Percentiles rank a stretch among this genome's conserved stretches.
phyloP scores from a whole-genome alignment of 2,888 invertebrate species.

The Pedicia rivosa region DNA sequence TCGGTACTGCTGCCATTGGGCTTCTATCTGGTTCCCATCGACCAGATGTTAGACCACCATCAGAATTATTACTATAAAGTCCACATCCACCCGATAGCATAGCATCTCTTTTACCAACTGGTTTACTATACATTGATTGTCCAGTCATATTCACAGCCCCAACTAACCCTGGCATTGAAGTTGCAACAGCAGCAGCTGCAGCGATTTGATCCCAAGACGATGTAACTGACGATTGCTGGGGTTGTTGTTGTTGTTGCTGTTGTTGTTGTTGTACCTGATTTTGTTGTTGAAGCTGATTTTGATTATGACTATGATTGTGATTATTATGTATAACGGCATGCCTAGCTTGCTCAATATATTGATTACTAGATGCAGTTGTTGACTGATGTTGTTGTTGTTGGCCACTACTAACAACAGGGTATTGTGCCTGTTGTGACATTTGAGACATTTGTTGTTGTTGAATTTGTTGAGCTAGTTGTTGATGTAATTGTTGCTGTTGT shows the following conservation, averaged over 20 bases:
- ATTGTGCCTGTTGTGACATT: slow-evolving; percentile 27
- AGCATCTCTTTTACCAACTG: slow-evolving; percentile 28
- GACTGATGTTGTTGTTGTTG: slow-evolving; percentile 21
- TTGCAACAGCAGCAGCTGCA: slow-evolving; percentile 22
- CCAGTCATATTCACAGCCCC: slow-evolving; percentile 10
- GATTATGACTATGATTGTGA: slow-evolving; percentile 15
- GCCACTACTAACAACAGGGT: slow-evolving; percentile 18
- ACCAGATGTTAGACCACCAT: slow-evolving; percentile 6
- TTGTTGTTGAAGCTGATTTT: slow-evolving; percentile 17
- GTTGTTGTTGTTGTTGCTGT: slow-evolving; percentile 18
- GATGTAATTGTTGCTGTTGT: slow-evolving; percentile 13
- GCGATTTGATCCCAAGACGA: slow-evolving; percentile 26
- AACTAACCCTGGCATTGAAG: slow-evolving; percentile 13
- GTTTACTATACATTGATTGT: slow-evolving; percentile 14
- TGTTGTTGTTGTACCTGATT: slow-evolving; percentile 14
- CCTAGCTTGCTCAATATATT: slow-evolving; percentile 14
- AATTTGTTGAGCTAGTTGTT: slow-evolving; percentile 16
- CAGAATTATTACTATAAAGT: slow-evolving; percentile 7
- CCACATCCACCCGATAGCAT: slow-evolving; percentile 30
- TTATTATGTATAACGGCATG: slow-evolving; percentile 6
- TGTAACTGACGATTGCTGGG: slow-evolving; percentile 18
- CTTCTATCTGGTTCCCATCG: slow-evolving; percentile 24
- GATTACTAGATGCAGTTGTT: slow-evolving; percentile 9
- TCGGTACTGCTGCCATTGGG: slow-evolving; percentile 33
- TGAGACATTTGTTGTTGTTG: slow-evolving; percentile 25